These are phyloP conservation scores for Ianthella basta DNA, from an alignment of 37 sponge, comb jelly and placozoan species.

Conservation along the genomic window DNA sequence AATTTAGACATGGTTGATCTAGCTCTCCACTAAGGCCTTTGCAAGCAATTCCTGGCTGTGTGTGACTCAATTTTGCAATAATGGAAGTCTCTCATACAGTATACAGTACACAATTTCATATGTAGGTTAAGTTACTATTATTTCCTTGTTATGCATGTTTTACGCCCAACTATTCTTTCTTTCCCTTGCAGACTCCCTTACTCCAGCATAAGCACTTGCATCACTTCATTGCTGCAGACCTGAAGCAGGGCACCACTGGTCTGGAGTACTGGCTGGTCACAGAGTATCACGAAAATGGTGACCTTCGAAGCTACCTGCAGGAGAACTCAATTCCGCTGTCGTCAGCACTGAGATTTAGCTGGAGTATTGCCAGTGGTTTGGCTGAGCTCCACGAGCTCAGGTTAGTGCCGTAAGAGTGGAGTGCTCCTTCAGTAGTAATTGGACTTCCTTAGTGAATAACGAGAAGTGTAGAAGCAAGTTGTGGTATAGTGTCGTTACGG, in stretches of 20 bases:
- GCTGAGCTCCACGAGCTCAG: constrained; percentile 67
- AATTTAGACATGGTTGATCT: too few species aligned
- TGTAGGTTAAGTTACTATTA: too few species aligned
- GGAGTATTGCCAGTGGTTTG: constrained; percentile 61
- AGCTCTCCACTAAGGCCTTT: too few species aligned
- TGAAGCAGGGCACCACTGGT: background rate
- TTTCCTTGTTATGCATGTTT: background rate
- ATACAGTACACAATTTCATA: too few species aligned
- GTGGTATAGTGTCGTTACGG: too few species aligned
- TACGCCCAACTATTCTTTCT: background rate
- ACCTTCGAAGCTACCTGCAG: constrained; percentile 50
- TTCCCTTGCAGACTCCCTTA: constrained; percentile 14
- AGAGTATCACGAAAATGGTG: constrained; percentile 60
- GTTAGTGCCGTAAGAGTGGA: background rate
- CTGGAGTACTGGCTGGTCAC: constrained; percentile 51
- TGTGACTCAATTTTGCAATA: too few species aligned
- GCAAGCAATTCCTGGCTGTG: too few species aligned
- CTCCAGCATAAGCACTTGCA: constrained; percentile 44
- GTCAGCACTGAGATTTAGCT: constrained; percentile 19
- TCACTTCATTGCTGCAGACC: constrained; percentile 46
- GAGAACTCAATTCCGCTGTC: constrained; percentile 17
- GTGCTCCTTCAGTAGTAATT: too few species aligned
- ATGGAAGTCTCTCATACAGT: too few species aligned
- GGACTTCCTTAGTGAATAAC: too few species aligned
- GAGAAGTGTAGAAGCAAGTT: too few species aligned